Conservation (phyloP, 2,797 vertebrate species). For the Gobio occitaniae region DNA sequence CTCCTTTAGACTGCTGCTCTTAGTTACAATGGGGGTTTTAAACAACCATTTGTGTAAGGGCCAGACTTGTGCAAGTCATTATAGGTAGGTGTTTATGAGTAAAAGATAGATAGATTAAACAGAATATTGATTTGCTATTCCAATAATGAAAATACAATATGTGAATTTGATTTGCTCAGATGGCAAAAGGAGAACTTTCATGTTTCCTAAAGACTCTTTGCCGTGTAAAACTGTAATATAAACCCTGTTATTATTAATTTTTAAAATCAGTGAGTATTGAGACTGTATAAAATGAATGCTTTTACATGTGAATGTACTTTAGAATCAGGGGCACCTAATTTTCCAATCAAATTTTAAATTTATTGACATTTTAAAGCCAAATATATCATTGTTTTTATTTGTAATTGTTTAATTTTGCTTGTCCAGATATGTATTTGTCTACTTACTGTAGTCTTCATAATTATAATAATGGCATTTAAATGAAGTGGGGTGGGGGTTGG, state of each 20-base stretch:
- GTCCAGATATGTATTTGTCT: slow-evolving; percentile 23
- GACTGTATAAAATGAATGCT: slow-evolving; percentile 2
- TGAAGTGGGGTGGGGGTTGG: neutral
- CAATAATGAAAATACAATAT: neutral
- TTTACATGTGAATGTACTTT: slow-evolving; percentile 23
- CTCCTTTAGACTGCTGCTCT: slow-evolving; percentile 36
- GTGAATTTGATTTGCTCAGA: neutral
- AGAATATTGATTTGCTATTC: neutral
- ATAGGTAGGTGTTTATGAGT: neutral
- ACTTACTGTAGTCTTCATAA: neutral
- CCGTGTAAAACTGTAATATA: slow-evolving; percentile 6
- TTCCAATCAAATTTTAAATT: slow-evolving; percentile 4
- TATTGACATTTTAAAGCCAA: slow-evolving; percentile 37
- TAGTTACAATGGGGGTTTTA: slow-evolving; percentile 1
- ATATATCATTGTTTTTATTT: neutral
- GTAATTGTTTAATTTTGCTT: neutral
- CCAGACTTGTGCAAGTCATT: slow-evolving; percentile 1
- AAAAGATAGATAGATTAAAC: neutral
- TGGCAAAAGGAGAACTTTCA: neutral
- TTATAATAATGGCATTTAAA: neutral
- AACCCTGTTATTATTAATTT: neutral
- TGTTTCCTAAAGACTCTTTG: slow-evolving; percentile 32
- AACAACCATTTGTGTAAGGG: slow-evolving; percentile 25
- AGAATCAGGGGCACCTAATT: neutral
- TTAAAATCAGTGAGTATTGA: neutral